Conservation (phyloP, 2,797 vertebrate species). For the Liparis tanakae region DNA sequence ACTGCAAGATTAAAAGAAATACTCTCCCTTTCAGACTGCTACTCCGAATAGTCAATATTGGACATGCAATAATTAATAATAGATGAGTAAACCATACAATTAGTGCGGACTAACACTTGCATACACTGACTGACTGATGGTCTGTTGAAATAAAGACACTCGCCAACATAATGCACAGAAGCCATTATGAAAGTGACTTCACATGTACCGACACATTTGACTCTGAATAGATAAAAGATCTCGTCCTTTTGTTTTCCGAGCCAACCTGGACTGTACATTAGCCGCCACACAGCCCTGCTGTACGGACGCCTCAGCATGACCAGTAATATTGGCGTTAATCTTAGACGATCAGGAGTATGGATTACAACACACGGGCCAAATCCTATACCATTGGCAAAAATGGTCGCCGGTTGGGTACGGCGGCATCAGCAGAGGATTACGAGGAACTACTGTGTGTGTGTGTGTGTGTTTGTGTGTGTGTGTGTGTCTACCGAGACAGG, state of each 20-base stretch:
- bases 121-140: background rate
- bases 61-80: background rate
- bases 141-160: conserved; percentile 10
- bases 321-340: conserved; percentile 70
- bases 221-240: conserved; percentile 8
- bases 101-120: background rate
- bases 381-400: conserved; percentile 40
- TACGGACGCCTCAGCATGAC: conserved; percentile 54
- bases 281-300: conserved; percentile 37
- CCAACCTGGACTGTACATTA: conserved; percentile 33
- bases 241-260: conserved; percentile 16
- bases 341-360: conserved; percentile 68
- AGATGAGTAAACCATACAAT: background rate
- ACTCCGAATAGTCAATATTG: background rate
- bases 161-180: background rate
- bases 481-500: background rate
- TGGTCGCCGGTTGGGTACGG: conserved; percentile 27
- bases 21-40: background rate
- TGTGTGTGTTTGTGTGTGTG: background rate
- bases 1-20: background rate
- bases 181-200: background rate
- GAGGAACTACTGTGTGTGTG: conserved; percentile 19
- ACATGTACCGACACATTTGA: background rate
- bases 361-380: conserved; percentile 58
- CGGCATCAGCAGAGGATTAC: conserved; percentile 43